phyloP scores from a whole-genome alignment of 2,113 vertebrate genomes.

The Tichodroma muraria region DNA sequence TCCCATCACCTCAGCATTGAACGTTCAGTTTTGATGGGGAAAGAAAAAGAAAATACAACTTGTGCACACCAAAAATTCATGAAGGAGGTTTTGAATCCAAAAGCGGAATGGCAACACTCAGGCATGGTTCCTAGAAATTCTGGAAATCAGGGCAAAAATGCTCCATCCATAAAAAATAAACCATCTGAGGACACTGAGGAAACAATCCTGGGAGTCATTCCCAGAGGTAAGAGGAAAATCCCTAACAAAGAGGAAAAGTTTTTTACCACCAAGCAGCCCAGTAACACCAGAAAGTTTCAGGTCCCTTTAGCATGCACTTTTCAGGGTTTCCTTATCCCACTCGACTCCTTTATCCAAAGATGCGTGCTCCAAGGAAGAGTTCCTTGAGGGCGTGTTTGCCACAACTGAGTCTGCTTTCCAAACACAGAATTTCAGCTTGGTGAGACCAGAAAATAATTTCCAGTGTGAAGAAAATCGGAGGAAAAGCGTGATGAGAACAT shows the following conservation, averaged over 20 bases:
- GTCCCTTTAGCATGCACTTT: background rate
- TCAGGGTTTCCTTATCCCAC: background rate
- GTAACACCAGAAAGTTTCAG: background rate
- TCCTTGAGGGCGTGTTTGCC: background rate
- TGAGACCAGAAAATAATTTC: background rate
- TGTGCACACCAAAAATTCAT: rapidly evolving
- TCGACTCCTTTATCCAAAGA: rapidly evolving
- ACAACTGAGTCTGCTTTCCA: background rate
- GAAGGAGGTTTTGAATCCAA: background rate
- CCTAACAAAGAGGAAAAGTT: background rate
- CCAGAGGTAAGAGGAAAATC: background rate
- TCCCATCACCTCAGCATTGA: background rate
- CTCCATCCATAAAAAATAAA: background rate
- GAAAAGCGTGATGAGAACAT: background rate
- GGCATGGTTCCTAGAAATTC: rapidly evolving
- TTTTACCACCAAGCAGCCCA: background rate
- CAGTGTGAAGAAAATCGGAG: background rate
- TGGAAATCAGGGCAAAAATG: background rate
- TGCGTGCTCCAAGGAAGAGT: rapidly evolving
- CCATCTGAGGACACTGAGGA: background rate
- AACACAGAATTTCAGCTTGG: background rate
- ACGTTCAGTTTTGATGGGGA: background rate
- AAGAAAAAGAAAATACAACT: background rate
- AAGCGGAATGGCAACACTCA: background rate
- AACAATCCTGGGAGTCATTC: background rate